These are phyloP conservation scores for Carposina sasakii DNA, from an alignment of 1,140 invertebrate species.

Conservation along the genomic window DNA sequence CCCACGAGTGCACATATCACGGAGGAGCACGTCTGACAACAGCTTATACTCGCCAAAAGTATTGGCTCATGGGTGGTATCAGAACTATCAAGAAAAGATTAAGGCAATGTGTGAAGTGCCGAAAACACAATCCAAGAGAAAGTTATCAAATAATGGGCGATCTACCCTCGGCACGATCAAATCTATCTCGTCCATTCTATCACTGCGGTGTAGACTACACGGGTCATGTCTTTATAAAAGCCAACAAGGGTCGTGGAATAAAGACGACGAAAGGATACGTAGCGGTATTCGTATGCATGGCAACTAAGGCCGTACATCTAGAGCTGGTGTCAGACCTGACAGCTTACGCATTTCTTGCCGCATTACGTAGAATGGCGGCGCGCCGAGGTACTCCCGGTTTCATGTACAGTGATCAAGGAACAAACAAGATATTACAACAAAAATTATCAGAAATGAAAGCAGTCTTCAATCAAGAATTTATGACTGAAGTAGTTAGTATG, in stretches of 20 bases:
- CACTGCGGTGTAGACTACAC: conserved; percentile 49
- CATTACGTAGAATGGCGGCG: conserved; percentile 33
- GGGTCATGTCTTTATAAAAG: conserved; percentile 41
- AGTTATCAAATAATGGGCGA: conserved; percentile 38
- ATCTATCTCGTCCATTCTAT: conserved; percentile 34
- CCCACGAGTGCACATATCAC: conserved; percentile 19
- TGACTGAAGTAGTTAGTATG: no score
- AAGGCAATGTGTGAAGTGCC: conserved; percentile 20
- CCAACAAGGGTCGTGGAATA: conserved; percentile 28
- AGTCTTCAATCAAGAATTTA: conserved; percentile 16
- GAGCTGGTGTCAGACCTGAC: conserved; percentile 44
- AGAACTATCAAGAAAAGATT: conserved; percentile 16
- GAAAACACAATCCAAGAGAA: conserved; percentile 8
- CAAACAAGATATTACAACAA: conserved; percentile 21
- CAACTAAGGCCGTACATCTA: conserved; percentile 53
- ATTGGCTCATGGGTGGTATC: conserved; percentile 31
- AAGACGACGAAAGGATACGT: conserved; percentile 48
- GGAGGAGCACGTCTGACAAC: conserved; percentile 20
- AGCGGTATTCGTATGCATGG: conserved; percentile 56
- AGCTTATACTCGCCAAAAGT: conserved; percentile 26
- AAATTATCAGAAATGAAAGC: conserved; percentile 19
- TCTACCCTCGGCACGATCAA: conserved; percentile 34
- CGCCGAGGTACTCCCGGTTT: conserved; percentile 21
- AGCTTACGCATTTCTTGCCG: conserved; percentile 33
- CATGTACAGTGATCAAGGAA: conserved; percentile 31